A percentile compares a stretch with the other conserved stretches of the same genome.
These are phyloP conservation scores for Phrynocephalus guinanensis DNA, from an alignment of 2,797 vertebrate species.

Conservation along the genomic window DNA sequence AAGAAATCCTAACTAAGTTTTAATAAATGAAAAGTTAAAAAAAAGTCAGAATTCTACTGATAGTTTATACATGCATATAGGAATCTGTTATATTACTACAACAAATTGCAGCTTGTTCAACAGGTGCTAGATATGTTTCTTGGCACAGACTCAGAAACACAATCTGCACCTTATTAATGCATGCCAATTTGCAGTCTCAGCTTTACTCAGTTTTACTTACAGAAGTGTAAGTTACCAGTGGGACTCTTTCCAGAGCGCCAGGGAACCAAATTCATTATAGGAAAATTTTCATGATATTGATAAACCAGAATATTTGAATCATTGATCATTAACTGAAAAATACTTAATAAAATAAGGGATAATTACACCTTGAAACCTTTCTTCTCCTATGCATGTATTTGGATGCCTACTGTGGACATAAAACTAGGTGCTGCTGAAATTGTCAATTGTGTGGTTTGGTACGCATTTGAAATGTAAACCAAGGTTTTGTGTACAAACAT, in stretches of 20 bases:
- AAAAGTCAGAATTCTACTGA: no score
- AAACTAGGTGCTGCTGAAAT: not conserved
- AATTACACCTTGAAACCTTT: not conserved
- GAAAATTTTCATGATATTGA: not conserved
- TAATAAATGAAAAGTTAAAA: conserved; percentile 14
- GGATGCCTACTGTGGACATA: not conserved
- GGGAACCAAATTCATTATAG: not conserved
- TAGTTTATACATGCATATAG: no score
- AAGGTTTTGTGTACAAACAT: no score
- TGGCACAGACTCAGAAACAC: no score
- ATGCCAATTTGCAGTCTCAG: no score
- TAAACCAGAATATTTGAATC: not conserved
- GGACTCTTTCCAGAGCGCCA: not conserved
- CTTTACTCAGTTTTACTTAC: no score
- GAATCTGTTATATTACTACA: no score
- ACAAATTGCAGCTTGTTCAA: no score
- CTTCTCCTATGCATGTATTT: not conserved
- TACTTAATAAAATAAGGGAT: not conserved
- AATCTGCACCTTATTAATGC: no score
- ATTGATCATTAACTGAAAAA: not conserved
- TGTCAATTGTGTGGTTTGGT: no score
- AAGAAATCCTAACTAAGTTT: not conserved
- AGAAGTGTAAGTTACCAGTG: no score
- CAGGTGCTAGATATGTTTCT: no score
- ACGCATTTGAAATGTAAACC: not conserved